A percentile compares a stretch with the other conserved stretches of the same genome.
phyloP scores from a whole-genome alignment of 2,888 invertebrate species.

The Tupiocoris notatus region DNA sequence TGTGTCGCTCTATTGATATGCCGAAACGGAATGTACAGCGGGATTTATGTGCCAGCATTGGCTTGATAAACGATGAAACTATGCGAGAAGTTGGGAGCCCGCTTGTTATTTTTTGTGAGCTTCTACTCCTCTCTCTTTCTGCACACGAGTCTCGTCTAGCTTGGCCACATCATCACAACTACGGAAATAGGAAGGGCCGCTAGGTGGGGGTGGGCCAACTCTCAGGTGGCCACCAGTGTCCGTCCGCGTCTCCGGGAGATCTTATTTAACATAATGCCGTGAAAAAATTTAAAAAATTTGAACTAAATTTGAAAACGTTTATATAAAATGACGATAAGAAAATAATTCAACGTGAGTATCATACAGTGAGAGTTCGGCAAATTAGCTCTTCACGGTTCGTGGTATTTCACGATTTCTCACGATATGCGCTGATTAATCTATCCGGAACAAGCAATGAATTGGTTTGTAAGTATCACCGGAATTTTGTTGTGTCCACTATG shows the following conservation, averaged over 20 bases:
- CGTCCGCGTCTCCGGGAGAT: slow-evolving; percentile 35
- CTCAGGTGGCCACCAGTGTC: slow-evolving; percentile 38
- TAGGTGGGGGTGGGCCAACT: slow-evolving; percentile 31
- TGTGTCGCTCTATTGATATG: background rate
- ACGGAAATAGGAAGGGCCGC: slow-evolving; percentile 36
- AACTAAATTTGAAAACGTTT: no score
- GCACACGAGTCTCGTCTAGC: background rate
- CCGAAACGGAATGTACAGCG: background rate
- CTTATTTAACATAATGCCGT: slow-evolving; percentile 11
- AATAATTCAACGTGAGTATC: no score
- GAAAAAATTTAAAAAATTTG: slow-evolving; percentile 20
- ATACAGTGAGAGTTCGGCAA: no score
- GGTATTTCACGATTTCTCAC: no score
- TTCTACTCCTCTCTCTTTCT: background rate
- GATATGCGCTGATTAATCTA: background rate
- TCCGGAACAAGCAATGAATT: slow-evolving; percentile 12
- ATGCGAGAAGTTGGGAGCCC: background rate
- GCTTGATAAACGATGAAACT: background rate
- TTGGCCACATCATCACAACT: slow-evolving; percentile 17
- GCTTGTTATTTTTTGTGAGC: background rate
- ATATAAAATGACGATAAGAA: no score
- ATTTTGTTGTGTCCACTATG: no score
- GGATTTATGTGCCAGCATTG: background rate
- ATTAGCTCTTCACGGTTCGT: no score
- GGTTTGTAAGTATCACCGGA: slow-evolving; percentile 32